phyloP scores from a whole-genome alignment of 1,140 invertebrate species.

The Stratiolaelaps scimitus region DNA sequence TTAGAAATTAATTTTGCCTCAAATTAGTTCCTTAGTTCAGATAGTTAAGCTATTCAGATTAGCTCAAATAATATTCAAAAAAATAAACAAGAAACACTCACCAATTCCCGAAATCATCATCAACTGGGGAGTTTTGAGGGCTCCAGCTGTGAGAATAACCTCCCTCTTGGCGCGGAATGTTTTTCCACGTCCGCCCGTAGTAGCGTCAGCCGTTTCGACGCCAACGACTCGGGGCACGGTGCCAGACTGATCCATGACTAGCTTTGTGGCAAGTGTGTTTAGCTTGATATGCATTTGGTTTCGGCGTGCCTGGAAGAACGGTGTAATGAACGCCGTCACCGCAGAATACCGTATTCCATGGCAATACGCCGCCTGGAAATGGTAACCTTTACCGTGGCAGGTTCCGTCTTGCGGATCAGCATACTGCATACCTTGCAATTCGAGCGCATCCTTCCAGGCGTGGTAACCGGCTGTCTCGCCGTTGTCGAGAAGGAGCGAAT shows the following conservation, averaged over 20 bases:
- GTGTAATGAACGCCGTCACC: slow-evolving; percentile 12
- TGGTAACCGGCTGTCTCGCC: slow-evolving; percentile 3
- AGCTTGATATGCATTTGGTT: slow-evolving; percentile 26
- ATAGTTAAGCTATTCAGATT: too few species aligned
- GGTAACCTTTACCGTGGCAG: slow-evolving; percentile 21
- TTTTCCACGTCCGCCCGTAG: neutral
- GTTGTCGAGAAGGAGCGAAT: slow-evolving; percentile 6
- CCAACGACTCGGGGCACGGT: neutral
- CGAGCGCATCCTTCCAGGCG: neutral
- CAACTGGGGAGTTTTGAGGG: slow-evolving; percentile 18
- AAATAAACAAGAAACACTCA: neutral
- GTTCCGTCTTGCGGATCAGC: slow-evolving; percentile 6
- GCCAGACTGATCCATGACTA: neutral
- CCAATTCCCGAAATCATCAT: slow-evolving; percentile 27
- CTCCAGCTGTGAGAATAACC: slow-evolving; percentile 26
- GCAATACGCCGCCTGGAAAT: slow-evolving; percentile 17
- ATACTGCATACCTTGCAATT: slow-evolving; percentile 13
- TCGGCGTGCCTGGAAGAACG: slow-evolving; percentile 23
- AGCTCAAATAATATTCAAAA: too few species aligned
- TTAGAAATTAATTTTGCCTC: too few species aligned
- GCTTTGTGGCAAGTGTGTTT: slow-evolving; percentile 16
- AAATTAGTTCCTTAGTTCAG: too few species aligned
- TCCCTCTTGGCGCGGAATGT: neutral
- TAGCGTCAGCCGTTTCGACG: slow-evolving; percentile 14
- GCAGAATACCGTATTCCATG: slow-evolving; percentile 16